Base-by-base conservation (phyloP, 2,888 invertebrate genomes). In the Dasysyrphus albostriatus region DNA sequence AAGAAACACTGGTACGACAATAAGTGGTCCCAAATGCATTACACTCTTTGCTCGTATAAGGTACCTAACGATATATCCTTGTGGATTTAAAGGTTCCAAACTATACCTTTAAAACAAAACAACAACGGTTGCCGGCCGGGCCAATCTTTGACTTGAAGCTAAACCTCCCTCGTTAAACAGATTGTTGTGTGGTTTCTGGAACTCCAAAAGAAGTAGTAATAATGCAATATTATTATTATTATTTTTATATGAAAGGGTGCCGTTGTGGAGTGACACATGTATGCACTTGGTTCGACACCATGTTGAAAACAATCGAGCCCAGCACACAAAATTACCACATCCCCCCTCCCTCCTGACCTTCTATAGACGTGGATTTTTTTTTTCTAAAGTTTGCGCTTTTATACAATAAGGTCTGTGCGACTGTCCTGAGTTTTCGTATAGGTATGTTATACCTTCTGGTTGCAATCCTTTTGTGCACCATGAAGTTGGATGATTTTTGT, bases 111-210 rank as follows among this genome's bases (percentile, higher is more conserved):
- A 7, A 24, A n/a, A 9, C 58, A 34, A 34, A 34, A 5, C n/a
- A 34, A 5, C n/a, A 34, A 58, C 49, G 8, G 19, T 24, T 14
- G 24, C 61, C 58, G 10, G 24, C 24, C 24, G 24, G 24, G 24
- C 24, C 24, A 24, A 58, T 58, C 32, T 42, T n/a, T 34, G 67
- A 24, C 76, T 81, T 84, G 89, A 89, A 89, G 90, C 90, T 91
- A 78, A 90, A 90, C 91, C 92, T 92, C 92, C 92, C 92, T 92
- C 92, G 92, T 92, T 92, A 92, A 91, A 91, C 91, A 90, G 91
- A 91, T 92, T 92, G 89, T 67, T 83, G 87, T 83, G 83, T 83
- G 78, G 78, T 87, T 83, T 69, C 12, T 24, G 24, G 32, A 56
- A 72, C 89, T 88, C 85, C 88, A 88, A 88, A 80, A 89, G 89